Percentiles rank a stretch among this genome's conserved stretches.
These are phyloP conservation scores for Pachymerium ferrugineum DNA, from an alignment of 2,888 invertebrate species.

Conservation along the genomic window DNA sequence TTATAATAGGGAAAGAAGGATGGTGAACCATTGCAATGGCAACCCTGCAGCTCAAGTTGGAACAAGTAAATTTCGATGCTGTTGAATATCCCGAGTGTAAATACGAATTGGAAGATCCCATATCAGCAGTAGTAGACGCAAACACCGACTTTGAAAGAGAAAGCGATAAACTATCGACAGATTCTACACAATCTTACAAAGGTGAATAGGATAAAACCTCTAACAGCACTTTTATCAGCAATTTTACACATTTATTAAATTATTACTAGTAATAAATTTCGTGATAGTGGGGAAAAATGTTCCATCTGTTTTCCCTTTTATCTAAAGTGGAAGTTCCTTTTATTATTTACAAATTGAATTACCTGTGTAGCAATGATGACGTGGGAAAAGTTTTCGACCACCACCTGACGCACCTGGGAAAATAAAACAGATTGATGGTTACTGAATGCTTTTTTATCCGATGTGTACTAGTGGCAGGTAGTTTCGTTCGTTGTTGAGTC, in stretches of 20 bases:
- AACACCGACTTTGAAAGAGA: background rate
- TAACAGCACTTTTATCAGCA: background rate
- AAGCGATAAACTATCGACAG: background rate
- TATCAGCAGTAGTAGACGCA: conserved; percentile 8
- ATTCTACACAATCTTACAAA: background rate
- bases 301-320: background rate
- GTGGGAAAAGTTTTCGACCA: background rate
- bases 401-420: background rate
- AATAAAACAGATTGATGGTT: background rate
- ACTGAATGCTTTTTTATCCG: background rate
- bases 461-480: background rate
- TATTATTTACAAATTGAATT: background rate
- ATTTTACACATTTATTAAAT: background rate
- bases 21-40: conserved; percentile 6
- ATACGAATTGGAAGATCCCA: conserved; percentile 25
- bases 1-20: background rate
- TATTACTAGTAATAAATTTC: background rate
- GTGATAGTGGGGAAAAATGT: background rate
- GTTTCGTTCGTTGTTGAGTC: background rate
- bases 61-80: conserved; percentile 29
- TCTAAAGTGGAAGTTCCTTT: background rate
- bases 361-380: background rate
- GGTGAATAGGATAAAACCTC: background rate
- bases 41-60: conserved; percentile 27
- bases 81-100: background rate